A percentile compares a stretch with the other conserved stretches of the same genome.
These are phyloP conservation scores for Aphodius sticticus DNA, from an alignment of 2,888 invertebrate species.

Conservation along the genomic window DNA sequence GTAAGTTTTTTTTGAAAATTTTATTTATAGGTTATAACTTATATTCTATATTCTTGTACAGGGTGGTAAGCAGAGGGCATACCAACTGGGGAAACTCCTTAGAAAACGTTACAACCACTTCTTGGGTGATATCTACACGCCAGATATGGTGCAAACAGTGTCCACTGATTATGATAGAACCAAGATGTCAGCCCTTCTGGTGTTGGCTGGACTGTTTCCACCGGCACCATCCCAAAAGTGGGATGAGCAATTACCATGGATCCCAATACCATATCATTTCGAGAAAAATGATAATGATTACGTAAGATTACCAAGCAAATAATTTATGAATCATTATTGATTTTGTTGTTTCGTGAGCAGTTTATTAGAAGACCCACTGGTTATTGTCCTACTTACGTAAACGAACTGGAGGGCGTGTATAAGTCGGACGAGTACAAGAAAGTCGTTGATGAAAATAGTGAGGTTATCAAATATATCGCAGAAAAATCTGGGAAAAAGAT, in stretches of 20 bases:
- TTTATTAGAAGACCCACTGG: slow-evolving; percentile 51
- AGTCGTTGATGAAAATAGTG: slow-evolving; percentile 46
- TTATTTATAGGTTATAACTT: neutral
- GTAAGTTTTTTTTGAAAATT: slow-evolving; percentile 60
- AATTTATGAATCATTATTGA: neutral
- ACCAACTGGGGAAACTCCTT: slow-evolving; percentile 57
- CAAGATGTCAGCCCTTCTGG: slow-evolving; percentile 75
- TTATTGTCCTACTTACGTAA: slow-evolving; percentile 54
- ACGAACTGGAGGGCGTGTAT: slow-evolving; percentile 49
- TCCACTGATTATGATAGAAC: slow-evolving; percentile 78
- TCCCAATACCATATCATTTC: slow-evolving; percentile 65
- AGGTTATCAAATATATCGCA: slow-evolving; percentile 49
- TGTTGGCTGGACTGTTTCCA: slow-evolving; percentile 74
- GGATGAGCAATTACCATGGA: slow-evolving; percentile 64
- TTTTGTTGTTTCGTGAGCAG: slow-evolving; percentile 42
- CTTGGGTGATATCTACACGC: slow-evolving; percentile 57
- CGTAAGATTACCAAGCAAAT: slow-evolving; percentile 43
- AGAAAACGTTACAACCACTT: slow-evolving; percentile 57
- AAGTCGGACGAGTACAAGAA: slow-evolving; percentile 46
- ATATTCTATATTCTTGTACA: slow-evolving; percentile 45
- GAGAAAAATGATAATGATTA: slow-evolving; percentile 49
- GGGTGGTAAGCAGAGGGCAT: slow-evolving; percentile 59
- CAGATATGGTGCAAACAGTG: slow-evolving; percentile 61
- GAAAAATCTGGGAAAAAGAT: slow-evolving; percentile 50
- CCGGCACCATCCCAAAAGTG: slow-evolving; percentile 63